These are phyloP conservation scores for Poeciliopsis infans DNA, from an alignment of 2,797 vertebrate genomes.

Conservation along the genomic window DNA sequence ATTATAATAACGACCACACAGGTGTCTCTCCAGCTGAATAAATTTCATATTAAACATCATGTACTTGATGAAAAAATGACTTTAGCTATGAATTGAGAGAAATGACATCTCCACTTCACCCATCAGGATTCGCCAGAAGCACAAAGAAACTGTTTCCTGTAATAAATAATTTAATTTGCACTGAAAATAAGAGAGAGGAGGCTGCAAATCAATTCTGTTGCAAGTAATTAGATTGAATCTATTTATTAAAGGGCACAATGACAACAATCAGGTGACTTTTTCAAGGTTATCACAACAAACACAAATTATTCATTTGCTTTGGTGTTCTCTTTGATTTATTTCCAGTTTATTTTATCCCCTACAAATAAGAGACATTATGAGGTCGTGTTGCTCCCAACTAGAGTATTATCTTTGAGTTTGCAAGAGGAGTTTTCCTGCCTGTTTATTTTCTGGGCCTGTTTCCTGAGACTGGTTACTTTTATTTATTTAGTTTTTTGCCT, in stretches of 20 bases:
- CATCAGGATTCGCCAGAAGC: slow-evolving; percentile 29
- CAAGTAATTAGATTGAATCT: slow-evolving; percentile 42
- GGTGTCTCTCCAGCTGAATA: neutral
- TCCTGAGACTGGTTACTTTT: slow-evolving; percentile 62
- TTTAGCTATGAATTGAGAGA: neutral
- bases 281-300: slow-evolving; percentile 55
- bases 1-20: neutral
- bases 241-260: slow-evolving; percentile 39
- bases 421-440: slow-evolving; percentile 10
- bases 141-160: slow-evolving; percentile 23
- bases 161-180: slow-evolving; percentile 48
- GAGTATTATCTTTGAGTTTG: slow-evolving; percentile 31
- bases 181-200: slow-evolving; percentile 24
- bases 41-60: neutral
- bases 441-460: slow-evolving; percentile 70
- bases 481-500: slow-evolving; percentile 51
- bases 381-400: slow-evolving; percentile 23
- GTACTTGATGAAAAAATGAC: neutral
- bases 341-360: slow-evolving; percentile 16
- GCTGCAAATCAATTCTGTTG: slow-evolving; percentile 21
- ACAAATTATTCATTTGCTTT: slow-evolving; percentile 53
- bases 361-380: slow-evolving; percentile 43
- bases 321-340: slow-evolving; percentile 45
- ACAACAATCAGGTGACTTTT: slow-evolving; percentile 31
- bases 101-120: slow-evolving; percentile 6